Percentiles rank a stretch among this genome's conserved stretches.
These are phyloP conservation scores for Gambelia wislizenii DNA, from an alignment of 2,797 vertebrate species.

Conservation along the genomic window DNA sequence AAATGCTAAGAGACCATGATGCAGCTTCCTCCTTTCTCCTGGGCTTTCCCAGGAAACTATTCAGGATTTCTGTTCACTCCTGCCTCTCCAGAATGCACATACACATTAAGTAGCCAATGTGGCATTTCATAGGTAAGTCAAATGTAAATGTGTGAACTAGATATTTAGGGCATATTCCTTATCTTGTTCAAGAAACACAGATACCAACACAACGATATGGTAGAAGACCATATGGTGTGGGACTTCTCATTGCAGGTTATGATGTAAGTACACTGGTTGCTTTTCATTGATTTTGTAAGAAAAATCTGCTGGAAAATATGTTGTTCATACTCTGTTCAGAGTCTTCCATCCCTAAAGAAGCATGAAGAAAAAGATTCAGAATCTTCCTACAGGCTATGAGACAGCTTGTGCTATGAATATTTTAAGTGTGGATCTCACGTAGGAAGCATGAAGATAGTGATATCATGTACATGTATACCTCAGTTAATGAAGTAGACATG, in stretches of 20 bases:
- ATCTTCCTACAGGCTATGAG: not conserved
- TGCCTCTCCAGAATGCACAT: too few relatives aligned
- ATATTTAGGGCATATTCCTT: slow-evolving; percentile 71
- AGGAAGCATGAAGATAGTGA: not conserved
- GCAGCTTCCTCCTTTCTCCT: too few relatives aligned
- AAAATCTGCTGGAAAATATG: not conserved
- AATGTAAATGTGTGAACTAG: not conserved
- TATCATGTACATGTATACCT: not conserved
- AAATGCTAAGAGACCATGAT: too few relatives aligned
- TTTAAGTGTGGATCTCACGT: not conserved
- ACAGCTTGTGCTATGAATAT: not conserved
- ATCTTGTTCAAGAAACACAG: slow-evolving; percentile 90
- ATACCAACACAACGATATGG: slow-evolving; percentile 97
- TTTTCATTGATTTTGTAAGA: not conserved
- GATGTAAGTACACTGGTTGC: slow-evolving; percentile 85
- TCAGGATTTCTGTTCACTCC: too few relatives aligned
- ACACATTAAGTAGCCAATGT: too few relatives aligned
- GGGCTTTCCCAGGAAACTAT: too few relatives aligned
- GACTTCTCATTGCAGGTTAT: slow-evolving; percentile 95
- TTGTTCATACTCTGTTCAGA: not conserved
- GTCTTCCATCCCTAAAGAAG: not conserved
- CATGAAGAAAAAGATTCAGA: not conserved
- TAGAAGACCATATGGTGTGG: slow-evolving; percentile 94
- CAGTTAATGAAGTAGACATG: too few relatives aligned
- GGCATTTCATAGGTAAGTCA: not conserved